phyloP scores from a whole-genome alignment of 2,888 invertebrate genomes.

The Plusia festucae region DNA sequence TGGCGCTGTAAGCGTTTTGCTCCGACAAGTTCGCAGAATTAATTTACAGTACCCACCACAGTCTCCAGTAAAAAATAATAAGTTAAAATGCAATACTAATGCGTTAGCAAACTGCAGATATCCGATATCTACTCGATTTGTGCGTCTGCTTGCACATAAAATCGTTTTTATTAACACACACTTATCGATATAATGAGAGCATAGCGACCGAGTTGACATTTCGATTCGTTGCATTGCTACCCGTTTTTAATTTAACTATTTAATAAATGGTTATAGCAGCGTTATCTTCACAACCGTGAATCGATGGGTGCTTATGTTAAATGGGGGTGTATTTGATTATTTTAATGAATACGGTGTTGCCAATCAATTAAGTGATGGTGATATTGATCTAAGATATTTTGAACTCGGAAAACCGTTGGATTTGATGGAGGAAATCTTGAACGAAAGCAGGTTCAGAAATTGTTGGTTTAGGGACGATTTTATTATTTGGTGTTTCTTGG shows the following conservation, averaged over 20 bases:
- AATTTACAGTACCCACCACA: not conserved
- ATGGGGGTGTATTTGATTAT: constrained; percentile 3
- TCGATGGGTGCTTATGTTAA: constrained; percentile 30
- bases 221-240: constrained; percentile 54
- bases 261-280: constrained; percentile 19
- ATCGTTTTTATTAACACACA: constrained; percentile 68
- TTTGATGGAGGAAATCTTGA: not conserved
- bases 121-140: constrained; percentile 72
- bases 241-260: constrained; percentile 58
- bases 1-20: not conserved
- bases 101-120: constrained; percentile 66
- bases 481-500: no score
- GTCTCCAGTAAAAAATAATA: constrained; percentile 53
- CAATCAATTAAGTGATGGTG: not conserved
- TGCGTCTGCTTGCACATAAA: constrained; percentile 65
- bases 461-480: no score
- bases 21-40: constrained; percentile 12
- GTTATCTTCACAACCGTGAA: constrained; percentile 39
- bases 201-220: constrained; percentile 52
- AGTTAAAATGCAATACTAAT: constrained; percentile 65
- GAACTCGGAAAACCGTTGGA: not conserved
- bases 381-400: not conserved
- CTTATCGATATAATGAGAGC: constrained; percentile 60
- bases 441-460: not conserved
- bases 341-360: constrained; percentile 5